Conservation (phyloP, 2,113 vertebrate genomes). For the Tetrao urogallus region DNA sequence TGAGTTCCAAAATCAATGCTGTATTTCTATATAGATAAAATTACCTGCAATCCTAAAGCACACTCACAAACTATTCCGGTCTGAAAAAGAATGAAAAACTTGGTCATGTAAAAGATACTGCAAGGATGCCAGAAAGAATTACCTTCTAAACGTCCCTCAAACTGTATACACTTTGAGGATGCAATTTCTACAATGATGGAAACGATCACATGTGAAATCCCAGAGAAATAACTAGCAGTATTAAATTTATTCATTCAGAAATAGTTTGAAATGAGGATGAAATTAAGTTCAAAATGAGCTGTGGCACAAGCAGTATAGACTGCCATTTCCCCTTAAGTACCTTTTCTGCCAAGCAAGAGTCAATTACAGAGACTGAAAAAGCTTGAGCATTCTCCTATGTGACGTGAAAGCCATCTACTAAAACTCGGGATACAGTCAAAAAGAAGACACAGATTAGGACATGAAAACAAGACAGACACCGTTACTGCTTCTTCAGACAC, state of each 20-base stretch:
- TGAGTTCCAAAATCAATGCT: background rate
- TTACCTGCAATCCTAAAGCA: background rate
- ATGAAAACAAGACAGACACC: background rate
- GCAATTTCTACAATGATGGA: background rate
- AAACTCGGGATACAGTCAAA: constrained; percentile 12
- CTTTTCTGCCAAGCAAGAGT: constrained; percentile 3
- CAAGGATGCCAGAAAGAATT: background rate
- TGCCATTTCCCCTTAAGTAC: background rate
- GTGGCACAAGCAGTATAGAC: background rate
- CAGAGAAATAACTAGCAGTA: background rate
- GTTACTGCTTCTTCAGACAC: background rate
- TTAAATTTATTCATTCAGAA: background rate
- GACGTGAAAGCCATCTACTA: background rate
- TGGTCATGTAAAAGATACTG: background rate
- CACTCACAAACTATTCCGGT: background rate
- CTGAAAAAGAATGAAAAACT: background rate
- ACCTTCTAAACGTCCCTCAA: accelerated
- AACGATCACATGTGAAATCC: background rate
- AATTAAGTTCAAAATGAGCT: background rate
- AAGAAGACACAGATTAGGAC: background rate
- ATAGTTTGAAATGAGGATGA: background rate
- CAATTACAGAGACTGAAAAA: background rate
- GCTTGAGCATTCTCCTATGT: background rate
- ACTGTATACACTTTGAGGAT: accelerated
- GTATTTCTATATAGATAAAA: background rate